Base-by-base conservation (phyloP, 2,888 invertebrate genomes). In the Caradrina clavipalpis region DNA sequence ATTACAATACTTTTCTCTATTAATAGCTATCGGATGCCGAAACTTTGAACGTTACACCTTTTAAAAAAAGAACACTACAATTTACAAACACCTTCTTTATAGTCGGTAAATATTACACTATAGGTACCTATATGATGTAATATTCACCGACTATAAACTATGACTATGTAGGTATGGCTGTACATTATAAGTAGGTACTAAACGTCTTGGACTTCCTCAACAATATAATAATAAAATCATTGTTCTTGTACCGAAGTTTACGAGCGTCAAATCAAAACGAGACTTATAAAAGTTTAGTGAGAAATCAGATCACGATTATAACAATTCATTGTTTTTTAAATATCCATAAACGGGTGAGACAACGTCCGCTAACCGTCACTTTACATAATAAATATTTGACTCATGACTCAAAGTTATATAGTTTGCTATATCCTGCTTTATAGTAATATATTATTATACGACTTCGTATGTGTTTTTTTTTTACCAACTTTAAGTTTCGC, bases 241-340 rank as follows among this genome's bases (percentile, higher is more conserved):
- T 69, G 68, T 72, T 75, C 47, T 58, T 56, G 56, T 57, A 58
- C 39, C 7, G 7, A 35, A 42, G 59, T 82, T 82, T 73, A 79
- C 53, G 72, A 76, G 64, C 56, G 39, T 64, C 60, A 55, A 65
- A 77, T 68, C 58, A 58, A 78, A 69, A 66, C 53, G 51, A 49
- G 69, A 58, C 26, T 26, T 59, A 70, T 69, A 69, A 76, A 84
- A 82, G 62, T 59, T 54, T 13, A 63, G 65, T 61, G 72, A 81
- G 78, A 81, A 84, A 69, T 76, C 66, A 63, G 67, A 79, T 75
- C 73, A 81, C 75, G 77, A 68, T 68, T 69, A 31, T 59, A 77
- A 80, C 84, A 84, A 84, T 77, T 51, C 71, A 84, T 69, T 80
- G 80, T 84, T 82, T 82, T 76, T 76, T 74, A 81, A 84, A 82